Conservation (phyloP, 1,140 invertebrate genomes). For the Macrosteles quadrilineatus region DNA sequence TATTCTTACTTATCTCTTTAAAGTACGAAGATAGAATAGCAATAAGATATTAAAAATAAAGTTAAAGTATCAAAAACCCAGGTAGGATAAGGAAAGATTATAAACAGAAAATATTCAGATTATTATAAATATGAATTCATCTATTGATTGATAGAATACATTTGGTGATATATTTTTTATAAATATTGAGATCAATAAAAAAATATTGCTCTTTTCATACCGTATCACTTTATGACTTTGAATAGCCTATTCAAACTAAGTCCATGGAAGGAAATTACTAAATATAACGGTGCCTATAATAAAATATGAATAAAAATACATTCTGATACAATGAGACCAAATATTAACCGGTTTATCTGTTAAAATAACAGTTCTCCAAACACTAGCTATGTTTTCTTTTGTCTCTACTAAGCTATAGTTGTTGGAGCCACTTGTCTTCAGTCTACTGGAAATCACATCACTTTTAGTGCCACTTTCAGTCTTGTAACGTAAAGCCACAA, state of each 20-base stretch:
- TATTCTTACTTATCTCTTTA: too few relatives aligned
- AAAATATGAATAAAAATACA: slow-evolving; percentile 78
- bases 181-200: too few relatives aligned
- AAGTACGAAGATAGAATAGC: too few relatives aligned
- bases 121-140: too few relatives aligned
- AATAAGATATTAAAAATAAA: too few relatives aligned
- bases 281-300: slow-evolving; percentile 77
- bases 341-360: slow-evolving; percentile 51
- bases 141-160: too few relatives aligned
- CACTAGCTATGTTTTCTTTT: slow-evolving; percentile 53
- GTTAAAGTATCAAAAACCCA: too few relatives aligned
- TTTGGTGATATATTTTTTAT: too few relatives aligned
- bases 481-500: slow-evolving; percentile 46
- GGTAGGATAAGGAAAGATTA: too few relatives aligned
- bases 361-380: slow-evolving; percentile 61
- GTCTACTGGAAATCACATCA: slow-evolving; percentile 26
- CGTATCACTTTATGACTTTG: too few relatives aligned
- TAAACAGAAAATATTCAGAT: too few relatives aligned
- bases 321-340: slow-evolving; percentile 60
- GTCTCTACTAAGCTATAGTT: slow-evolving; percentile 55
- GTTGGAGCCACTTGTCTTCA: slow-evolving; percentile 53
- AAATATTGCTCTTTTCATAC: too few relatives aligned
- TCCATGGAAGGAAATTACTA: slow-evolving; percentile 88
- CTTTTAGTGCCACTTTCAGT: slow-evolving; percentile 34
- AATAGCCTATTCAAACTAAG: slow-evolving; percentile 56